Conservation (phyloP, 2,888 invertebrate genomes). For the Macaria liturata region DNA sequence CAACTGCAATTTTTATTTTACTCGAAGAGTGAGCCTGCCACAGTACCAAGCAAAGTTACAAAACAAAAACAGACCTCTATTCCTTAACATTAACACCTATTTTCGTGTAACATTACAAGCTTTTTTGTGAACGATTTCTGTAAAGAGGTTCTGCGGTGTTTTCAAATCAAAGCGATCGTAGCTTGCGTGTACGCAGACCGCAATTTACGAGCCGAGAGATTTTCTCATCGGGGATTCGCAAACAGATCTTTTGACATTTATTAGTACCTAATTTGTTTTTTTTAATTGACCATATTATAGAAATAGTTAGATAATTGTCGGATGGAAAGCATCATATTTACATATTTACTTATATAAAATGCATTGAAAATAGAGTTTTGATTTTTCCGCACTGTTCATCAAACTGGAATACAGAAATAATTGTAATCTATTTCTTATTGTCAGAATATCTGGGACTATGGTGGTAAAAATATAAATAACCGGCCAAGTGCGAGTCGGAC, state of each 20-base stretch:
- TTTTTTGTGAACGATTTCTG: slow-evolving; percentile 17
- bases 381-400: too few species aligned
- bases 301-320: too few species aligned
- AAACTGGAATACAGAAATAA: too few species aligned
- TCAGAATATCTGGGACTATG: too few species aligned
- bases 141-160: slow-evolving; percentile 60
- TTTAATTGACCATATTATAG: too few species aligned
- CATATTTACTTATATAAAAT: too few species aligned
- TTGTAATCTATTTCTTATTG: too few species aligned
- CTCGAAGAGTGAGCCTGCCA: slow-evolving; percentile 40
- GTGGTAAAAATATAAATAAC: too few species aligned
- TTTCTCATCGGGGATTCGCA: slow-evolving; percentile 68
- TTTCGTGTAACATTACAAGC: not conserved
- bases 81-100: not conserved
- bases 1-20: slow-evolving; percentile 26
- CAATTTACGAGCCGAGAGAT: slow-evolving; percentile 65
- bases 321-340: too few species aligned
- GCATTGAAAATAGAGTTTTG: too few species aligned
- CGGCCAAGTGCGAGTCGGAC: too few species aligned
- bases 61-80: slow-evolving; percentile 6
- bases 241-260: slow-evolving; percentile 34
- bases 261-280: not conserved
- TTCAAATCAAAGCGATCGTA: slow-evolving; percentile 68
- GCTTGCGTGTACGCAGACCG: slow-evolving; percentile 54
- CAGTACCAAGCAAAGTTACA: slow-evolving; percentile 14